A percentile compares a stretch with the other conserved stretches of the same genome.
Conservation (phyloP, 2,888 invertebrate species). For the Apamea crenata region DNA sequence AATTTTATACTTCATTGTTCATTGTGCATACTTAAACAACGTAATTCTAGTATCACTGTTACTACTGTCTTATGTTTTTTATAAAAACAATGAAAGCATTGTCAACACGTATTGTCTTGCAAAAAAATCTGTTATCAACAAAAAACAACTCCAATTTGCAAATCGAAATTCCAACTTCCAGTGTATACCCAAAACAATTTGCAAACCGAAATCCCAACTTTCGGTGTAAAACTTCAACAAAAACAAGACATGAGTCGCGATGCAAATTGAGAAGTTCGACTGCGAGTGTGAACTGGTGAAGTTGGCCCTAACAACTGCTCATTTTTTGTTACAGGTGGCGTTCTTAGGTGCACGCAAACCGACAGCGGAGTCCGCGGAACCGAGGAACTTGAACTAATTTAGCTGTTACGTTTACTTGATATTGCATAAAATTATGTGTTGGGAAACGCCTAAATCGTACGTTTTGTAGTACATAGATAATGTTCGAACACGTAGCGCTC, state of each 20-base stretch:
- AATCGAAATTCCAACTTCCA: conserved; percentile 18
- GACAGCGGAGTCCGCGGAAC: conserved; percentile 71
- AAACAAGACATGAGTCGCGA: conserved; percentile 13
- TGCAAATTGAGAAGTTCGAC: conserved; percentile 21
- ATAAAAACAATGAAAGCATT: neutral
- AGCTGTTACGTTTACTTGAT: conserved; percentile 68
- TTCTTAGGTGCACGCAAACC: conserved; percentile 81
- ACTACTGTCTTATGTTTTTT: neutral
- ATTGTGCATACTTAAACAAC: neutral
- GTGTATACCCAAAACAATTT: neutral
- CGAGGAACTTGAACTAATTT: conserved; percentile 66
- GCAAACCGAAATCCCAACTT: conserved; percentile 11
- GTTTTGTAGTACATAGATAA: conserved; percentile 72
- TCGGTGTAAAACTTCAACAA: conserved; percentile 8
- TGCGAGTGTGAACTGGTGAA: neutral
- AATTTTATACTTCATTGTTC: neutral
- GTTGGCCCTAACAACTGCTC: conserved; percentile 31
- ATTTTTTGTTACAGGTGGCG: conserved; percentile 86
- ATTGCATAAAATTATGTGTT: conserved; percentile 79
- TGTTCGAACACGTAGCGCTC: conserved; percentile 85
- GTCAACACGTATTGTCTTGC: neutral
- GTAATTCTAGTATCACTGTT: neutral
- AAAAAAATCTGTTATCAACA: neutral
- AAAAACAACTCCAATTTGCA: conserved; percentile 1
- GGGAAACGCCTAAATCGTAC: conserved; percentile 66